Percentiles rank a stretch among this genome's conserved stretches.
These are phyloP conservation scores for Caenorhabditis wallacei DNA, from an alignment of 2,888 invertebrate species.

Conservation along the genomic window DNA sequence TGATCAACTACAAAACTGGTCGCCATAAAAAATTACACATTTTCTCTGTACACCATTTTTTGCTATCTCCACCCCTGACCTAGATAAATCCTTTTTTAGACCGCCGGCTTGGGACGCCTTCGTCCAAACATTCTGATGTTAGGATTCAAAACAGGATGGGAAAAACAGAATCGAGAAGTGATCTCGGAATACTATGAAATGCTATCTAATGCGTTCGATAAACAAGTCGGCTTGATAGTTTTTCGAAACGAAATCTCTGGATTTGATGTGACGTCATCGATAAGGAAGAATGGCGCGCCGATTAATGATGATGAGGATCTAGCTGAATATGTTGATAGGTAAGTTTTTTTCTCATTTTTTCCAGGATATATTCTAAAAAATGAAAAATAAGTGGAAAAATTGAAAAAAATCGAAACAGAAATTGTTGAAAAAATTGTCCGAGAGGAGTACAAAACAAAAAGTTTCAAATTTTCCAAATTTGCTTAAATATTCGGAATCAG, in stretches of 20 bases:
- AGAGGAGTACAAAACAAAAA: too few relatives aligned
- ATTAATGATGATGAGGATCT: constrained; percentile 64
- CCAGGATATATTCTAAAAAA: neutral
- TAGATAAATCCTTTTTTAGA: constrained; percentile 37
- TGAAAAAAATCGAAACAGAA: neutral
- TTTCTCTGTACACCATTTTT: too few relatives aligned
- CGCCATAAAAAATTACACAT: too few relatives aligned
- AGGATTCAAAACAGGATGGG: constrained; percentile 67
- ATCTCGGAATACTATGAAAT: constrained; percentile 60
- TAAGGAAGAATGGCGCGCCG: constrained; percentile 54
- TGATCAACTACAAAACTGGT: too few relatives aligned
- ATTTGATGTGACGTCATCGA: constrained; percentile 64
- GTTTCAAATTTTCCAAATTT: too few relatives aligned
- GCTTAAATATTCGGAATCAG: too few relatives aligned
- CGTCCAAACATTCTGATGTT: constrained; percentile 70
- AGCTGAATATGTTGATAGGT: constrained; percentile 65
- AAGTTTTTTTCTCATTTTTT: neutral
- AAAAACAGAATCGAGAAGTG: constrained; percentile 29
- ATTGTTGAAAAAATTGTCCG: neutral
- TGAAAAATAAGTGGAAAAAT: neutral
- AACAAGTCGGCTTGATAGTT: constrained; percentile 63
- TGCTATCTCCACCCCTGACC: neutral
- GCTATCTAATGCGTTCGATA: constrained; percentile 66
- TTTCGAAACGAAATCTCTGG: constrained; percentile 62
- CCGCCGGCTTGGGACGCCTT: constrained; percentile 64